Conservation (phyloP, 92 coral and sea anemone genomes). For the Porites lobata region DNA sequence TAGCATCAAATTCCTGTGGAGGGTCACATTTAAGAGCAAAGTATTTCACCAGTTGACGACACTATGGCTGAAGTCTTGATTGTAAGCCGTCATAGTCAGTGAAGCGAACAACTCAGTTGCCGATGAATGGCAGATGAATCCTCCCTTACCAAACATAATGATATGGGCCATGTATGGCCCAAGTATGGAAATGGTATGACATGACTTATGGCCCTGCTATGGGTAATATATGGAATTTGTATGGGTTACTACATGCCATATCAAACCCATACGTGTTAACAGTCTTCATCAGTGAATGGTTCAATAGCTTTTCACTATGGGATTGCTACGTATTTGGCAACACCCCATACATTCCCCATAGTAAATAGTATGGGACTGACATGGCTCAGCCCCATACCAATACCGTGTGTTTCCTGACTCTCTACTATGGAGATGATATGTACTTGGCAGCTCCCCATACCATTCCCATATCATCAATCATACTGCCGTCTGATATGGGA, state of each 20-base stretch:
- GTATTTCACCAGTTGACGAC: too few relatives aligned
- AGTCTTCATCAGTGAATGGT: conserved; percentile 1
- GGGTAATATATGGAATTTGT: conserved; percentile 39
- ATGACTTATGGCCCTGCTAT: conserved; percentile 21
- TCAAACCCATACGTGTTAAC: conserved; percentile 15
- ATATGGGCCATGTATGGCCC: conserved; percentile 42
- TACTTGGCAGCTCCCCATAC: conserved; percentile 14
- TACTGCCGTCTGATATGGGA: conserved; percentile 22
- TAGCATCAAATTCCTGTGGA: too few relatives aligned
- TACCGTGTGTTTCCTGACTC: conserved; percentile 26
- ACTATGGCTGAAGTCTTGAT: too few relatives aligned
- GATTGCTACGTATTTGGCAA: conserved; percentile 33
- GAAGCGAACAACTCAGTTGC: too few relatives aligned
- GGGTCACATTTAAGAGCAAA: too few relatives aligned
- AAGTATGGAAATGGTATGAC: conserved; percentile 41
- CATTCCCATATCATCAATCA: conserved; percentile 15
- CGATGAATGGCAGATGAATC: too few relatives aligned
- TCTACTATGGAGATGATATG: conserved; percentile 9
- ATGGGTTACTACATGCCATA: conserved; percentile 20
- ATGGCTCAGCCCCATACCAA: conserved; percentile 39
- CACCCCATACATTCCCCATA: conserved; percentile 32
- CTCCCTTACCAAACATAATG: conserved; percentile 29
- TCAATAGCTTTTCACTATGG: conserved; percentile 13
- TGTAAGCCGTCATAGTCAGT: too few relatives aligned
- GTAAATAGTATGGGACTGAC: conserved; percentile 17